Evolutionary conservation across 1,140 invertebrate species (phyloP).

Genomic region (Episyrphus balteatus): DNA sequence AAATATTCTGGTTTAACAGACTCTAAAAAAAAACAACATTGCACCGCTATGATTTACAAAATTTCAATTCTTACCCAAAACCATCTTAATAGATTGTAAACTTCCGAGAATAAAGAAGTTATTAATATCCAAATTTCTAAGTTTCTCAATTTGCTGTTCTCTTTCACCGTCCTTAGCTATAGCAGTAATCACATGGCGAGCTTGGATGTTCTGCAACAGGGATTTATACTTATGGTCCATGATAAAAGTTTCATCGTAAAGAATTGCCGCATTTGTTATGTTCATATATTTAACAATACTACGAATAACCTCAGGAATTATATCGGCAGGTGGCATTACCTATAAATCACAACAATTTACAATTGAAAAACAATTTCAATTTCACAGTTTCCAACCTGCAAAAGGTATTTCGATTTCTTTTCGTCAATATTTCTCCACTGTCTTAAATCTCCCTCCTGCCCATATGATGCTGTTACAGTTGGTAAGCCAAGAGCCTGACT

Average conservation of each 20-base stretch:
- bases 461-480: slow-evolving; percentile 72
- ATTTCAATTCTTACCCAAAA: slow-evolving; percentile 39
- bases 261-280: slow-evolving; percentile 79
- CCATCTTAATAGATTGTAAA: slow-evolving; percentile 53
- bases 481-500: slow-evolving; percentile 65
- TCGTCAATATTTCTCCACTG: slow-evolving; percentile 62
- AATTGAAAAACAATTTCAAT: not conserved
- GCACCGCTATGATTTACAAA: not conserved
- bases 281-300: slow-evolving; percentile 70
- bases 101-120: slow-evolving; percentile 76
- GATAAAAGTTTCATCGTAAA: slow-evolving; percentile 78
- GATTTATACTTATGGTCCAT: slow-evolving; percentile 91
- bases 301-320: slow-evolving; percentile 68
- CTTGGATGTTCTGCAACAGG: slow-evolving; percentile 73
- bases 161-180: slow-evolving; percentile 46
- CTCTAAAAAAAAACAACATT: slow-evolving; percentile 10
- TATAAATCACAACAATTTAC: not conserved
- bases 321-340: slow-evolving; percentile 70
- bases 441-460: slow-evolving; percentile 65
- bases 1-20: slow-evolving; percentile 33
- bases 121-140: slow-evolving; percentile 72
- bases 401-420: slow-evolving; percentile 57
- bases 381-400: slow-evolving; percentile 35
- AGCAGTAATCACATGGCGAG: slow-evolving; percentile 67
- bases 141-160: slow-evolving; percentile 51